These are phyloP conservation scores for Astyanax mexicanus DNA, from an alignment of 2,797 vertebrate genomes.

Conservation along the genomic window DNA sequence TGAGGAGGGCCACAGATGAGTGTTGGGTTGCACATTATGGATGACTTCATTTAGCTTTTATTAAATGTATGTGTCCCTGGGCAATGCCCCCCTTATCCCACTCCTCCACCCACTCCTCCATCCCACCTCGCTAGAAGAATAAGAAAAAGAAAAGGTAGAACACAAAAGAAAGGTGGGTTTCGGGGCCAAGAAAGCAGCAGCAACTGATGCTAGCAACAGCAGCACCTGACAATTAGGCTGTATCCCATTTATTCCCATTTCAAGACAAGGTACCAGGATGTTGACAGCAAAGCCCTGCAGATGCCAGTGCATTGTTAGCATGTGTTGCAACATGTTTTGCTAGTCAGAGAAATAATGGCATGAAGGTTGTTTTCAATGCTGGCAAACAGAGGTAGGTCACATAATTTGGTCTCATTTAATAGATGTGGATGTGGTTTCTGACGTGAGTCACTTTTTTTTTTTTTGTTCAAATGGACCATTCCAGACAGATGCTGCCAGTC, in stretches of 20 bases:
- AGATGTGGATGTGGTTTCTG: too few relatives aligned
- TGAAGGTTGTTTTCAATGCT: too few relatives aligned
- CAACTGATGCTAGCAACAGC: neutral
- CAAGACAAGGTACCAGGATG: neutral
- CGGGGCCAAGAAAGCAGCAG: neutral
- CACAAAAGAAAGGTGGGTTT: too few relatives aligned
- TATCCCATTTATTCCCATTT: neutral
- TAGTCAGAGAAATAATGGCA: too few relatives aligned
- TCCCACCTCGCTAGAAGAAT: neutral
- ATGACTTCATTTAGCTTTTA: conserved; percentile 77
- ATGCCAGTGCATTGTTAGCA: neutral
- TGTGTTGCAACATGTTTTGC: too few relatives aligned
- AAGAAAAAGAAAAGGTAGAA: conserved; percentile 14
- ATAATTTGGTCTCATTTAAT: too few relatives aligned
- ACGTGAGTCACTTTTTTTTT: too few relatives aligned
- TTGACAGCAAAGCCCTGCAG: neutral
- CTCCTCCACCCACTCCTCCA: too few relatives aligned
- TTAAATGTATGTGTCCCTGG: conserved; percentile 74
- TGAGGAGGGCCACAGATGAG: conserved; percentile 20
- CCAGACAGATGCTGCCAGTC: too few relatives aligned
- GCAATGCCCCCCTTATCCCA: conserved; percentile 47
- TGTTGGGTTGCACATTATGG: conserved; percentile 66
- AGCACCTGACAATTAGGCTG: neutral
- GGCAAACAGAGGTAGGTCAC: too few relatives aligned
- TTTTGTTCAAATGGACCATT: too few relatives aligned